phyloP scores from a whole-genome alignment of 2,888 invertebrate species.

The Eristalis pertinax region DNA sequence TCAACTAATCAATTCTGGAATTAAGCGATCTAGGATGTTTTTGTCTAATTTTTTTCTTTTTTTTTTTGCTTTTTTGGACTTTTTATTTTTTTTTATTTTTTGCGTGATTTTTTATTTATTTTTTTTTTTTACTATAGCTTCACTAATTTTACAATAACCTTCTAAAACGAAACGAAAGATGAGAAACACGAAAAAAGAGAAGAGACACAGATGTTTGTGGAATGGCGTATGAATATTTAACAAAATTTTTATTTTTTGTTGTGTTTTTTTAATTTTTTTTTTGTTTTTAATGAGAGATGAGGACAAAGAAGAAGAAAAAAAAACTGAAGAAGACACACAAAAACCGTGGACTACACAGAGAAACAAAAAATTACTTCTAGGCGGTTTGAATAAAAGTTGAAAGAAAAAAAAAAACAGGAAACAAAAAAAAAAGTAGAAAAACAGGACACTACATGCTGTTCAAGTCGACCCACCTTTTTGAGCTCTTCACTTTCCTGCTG shows the following conservation, averaged over 20 bases:
- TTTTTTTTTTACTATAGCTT: conserved; percentile 79
- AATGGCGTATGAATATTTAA: conserved; percentile 64
- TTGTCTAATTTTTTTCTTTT: conserved; percentile 49
- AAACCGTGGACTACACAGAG: conserved; percentile 29
- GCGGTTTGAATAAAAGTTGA: too few species aligned
- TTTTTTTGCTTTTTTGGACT: conserved; percentile 62
- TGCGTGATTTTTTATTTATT: conserved; percentile 65
- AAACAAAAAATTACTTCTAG: conserved; percentile 28
- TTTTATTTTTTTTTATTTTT: conserved; percentile 20
- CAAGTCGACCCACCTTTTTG: conserved; percentile 81
- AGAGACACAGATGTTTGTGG: conserved; percentile 70
- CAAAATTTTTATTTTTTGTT: conserved; percentile 22
- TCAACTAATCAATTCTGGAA: conserved; percentile 80
- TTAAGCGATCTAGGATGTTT: conserved; percentile 73
- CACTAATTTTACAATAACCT: conserved; percentile 81
- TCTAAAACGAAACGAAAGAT: conserved; percentile 77
- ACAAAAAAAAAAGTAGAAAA: too few species aligned
- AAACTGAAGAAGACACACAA: neutral
- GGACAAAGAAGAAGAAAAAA: neutral
- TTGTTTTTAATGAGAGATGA: conserved; percentile 56
- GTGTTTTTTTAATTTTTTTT: neutral
- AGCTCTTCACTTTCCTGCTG: conserved; percentile 81
- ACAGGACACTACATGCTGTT: conserved; percentile 46
- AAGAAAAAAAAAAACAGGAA: conserved; percentile 14
- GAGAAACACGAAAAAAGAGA: conserved; percentile 71